Evolutionary conservation across 2,113 vertebrate genomes (phyloP).

Genomic region (Stictonetta naevosa): DNA sequence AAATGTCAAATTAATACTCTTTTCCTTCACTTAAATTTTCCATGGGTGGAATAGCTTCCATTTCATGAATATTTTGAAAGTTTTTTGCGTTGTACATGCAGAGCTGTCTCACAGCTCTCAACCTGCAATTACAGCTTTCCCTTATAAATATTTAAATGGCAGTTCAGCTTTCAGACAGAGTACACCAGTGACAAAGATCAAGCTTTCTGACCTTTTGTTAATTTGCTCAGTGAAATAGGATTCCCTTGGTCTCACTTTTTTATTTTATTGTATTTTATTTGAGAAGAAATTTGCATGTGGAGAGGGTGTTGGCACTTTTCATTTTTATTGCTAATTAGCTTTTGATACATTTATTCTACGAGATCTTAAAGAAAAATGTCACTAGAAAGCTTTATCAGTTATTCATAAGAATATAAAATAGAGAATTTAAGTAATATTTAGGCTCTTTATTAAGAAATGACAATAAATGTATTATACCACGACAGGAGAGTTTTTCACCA

Average conservation of each 20-base stretch:
- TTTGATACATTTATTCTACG: not conserved
- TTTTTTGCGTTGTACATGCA: not conserved
- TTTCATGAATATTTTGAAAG: not conserved
- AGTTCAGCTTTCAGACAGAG: conserved; percentile 73
- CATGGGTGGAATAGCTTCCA: not conserved
- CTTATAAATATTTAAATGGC: conserved; percentile 75
- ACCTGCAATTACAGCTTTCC: conserved; percentile 35
- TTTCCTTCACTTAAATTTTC: not conserved
- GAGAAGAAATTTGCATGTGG: not conserved
- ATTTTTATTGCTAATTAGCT: not conserved
- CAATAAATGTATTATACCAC: not conserved
- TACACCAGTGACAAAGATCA: conserved; percentile 61
- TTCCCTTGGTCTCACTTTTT: not conserved
- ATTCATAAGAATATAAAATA: not conserved
- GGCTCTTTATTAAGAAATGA: not conserved
- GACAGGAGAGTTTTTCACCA: not conserved
- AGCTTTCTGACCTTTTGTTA: conserved; percentile 77
- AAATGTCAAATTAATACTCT: not conserved
- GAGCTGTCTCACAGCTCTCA: conserved; percentile 27
- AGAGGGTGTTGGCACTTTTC: not conserved
- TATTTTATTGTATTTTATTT: not conserved
- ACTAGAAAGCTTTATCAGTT: not conserved
- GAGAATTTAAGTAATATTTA: not conserved
- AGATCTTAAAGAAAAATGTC: not conserved
- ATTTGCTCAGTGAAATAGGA: conserved; percentile 71